phyloP scores from a whole-genome alignment of 2,888 invertebrate genomes.

The Ecdyonurus torrentis region DNA sequence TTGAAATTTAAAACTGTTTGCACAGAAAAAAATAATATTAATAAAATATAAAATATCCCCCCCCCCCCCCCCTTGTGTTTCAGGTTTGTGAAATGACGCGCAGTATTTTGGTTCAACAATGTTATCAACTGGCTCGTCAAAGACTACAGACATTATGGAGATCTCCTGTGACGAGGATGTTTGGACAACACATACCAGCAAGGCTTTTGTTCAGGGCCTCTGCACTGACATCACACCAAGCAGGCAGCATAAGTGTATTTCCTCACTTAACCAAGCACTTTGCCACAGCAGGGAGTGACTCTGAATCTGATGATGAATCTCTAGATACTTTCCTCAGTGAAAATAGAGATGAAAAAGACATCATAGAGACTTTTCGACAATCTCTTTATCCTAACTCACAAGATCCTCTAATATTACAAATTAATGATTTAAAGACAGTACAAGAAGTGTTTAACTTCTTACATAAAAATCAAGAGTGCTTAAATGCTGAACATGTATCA shows the following conservation, averaged over 20 bases:
- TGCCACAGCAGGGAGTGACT: not conserved
- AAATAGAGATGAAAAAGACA: not conserved
- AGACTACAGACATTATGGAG: not conserved
- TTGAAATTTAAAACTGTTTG: too few relatives aligned
- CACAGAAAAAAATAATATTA: too few relatives aligned
- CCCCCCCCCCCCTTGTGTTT: too few relatives aligned
- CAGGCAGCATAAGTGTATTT: too few relatives aligned
- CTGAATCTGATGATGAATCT: not conserved
- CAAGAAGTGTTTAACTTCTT: slow-evolving; percentile 6
- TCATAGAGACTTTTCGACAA: not conserved
- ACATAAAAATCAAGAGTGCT: not conserved
- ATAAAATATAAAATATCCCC: too few relatives aligned
- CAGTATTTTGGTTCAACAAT: not conserved
- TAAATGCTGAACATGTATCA: not conserved
- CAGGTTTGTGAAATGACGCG: not conserved
- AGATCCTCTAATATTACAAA: not conserved
- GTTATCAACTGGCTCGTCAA: not conserved
- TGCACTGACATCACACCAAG: too few relatives aligned
- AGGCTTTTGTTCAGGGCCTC: too few relatives aligned
- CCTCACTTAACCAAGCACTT: too few relatives aligned
- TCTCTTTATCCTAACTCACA: not conserved
- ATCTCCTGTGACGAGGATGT: too few relatives aligned
- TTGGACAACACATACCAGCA: too few relatives aligned
- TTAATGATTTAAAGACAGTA: not conserved
- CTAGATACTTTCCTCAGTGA: not conserved